Conservation (phyloP, 2,797 vertebrate genomes). For the Bradypodion ventrale region DNA sequence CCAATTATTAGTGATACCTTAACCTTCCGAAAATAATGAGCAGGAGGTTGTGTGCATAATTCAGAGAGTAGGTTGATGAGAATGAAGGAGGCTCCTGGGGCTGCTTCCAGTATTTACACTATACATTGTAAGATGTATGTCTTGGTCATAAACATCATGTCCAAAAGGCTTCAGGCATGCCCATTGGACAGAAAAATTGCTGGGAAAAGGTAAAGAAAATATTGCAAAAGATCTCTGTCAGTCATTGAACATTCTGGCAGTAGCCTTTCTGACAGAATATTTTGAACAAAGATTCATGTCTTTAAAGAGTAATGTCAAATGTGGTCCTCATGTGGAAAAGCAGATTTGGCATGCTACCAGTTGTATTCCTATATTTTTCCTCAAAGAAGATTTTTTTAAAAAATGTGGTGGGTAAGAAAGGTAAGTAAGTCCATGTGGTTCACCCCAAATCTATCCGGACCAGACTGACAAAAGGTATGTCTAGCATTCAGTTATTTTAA, state of each 20-base stretch:
- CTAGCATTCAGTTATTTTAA: conserved; percentile 20
- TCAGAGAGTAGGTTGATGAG: not conserved
- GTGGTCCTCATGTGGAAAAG: not conserved
- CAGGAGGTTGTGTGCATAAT: conserved; percentile 14
- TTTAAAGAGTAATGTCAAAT: not conserved
- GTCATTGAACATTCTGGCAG: not conserved
- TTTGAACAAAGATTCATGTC: not conserved
- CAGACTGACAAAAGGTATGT: conserved; percentile 66
- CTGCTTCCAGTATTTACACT: not conserved
- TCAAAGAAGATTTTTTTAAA: not conserved
- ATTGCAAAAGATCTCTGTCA: not conserved
- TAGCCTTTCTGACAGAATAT: not conserved
- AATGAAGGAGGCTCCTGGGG: accelerated
- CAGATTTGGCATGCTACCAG: not conserved
- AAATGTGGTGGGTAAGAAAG: not conserved
- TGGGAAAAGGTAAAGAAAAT: not conserved
- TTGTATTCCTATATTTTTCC: not conserved
- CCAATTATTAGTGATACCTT: conserved; percentile 25
- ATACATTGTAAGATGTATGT: not conserved
- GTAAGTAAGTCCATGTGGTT: conserved; percentile 69
- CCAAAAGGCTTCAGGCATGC: not conserved
- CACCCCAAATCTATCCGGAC: not conserved
- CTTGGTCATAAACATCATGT: not conserved
- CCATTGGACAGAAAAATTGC: not conserved
- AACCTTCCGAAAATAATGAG: conserved; percentile 31